Evolutionary conservation across 2,113 vertebrate species (phyloP).

Genomic region (Xiphophorus maculatus): DNA sequence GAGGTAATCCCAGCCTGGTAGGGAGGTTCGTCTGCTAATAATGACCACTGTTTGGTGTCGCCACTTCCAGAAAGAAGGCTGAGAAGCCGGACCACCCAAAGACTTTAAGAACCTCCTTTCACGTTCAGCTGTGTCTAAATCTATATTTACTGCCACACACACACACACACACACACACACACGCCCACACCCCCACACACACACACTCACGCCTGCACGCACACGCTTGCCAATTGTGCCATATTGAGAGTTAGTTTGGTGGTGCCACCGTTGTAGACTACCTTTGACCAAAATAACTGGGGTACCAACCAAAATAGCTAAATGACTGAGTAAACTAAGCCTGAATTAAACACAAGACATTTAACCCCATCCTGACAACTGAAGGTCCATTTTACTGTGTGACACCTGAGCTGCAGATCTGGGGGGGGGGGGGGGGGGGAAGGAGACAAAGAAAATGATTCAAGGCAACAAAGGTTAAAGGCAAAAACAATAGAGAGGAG

Average conservation of each 20-base stretch:
- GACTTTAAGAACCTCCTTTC: constrained; percentile 70
- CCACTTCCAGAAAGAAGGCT: constrained; percentile 38
- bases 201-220: constrained; percentile 21
- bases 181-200: constrained; percentile 25
- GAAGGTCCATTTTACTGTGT: constrained; percentile 3
- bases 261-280: constrained; percentile 59
- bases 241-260: constrained; percentile 56
- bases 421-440: too few relatives aligned
- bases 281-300: constrained; percentile 65
- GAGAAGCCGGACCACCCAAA: constrained; percentile 72
- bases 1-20: constrained; percentile 61
- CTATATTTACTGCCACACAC: constrained; percentile 56
- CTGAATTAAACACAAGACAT: constrained; percentile 46
- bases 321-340: constrained; percentile 57
- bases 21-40: constrained; percentile 65
- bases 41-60: constrained; percentile 63
- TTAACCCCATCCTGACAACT: constrained; percentile 31
- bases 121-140: constrained; percentile 63
- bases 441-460: constrained; percentile 28
- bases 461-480: constrained; percentile 12
- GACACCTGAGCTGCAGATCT: constrained; percentile 13
- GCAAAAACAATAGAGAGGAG: constrained; percentile 34
- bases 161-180: constrained; percentile 18
- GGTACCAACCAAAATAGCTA: constrained; percentile 63
- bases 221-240: constrained; percentile 43